Evolutionary conservation across 2,113 vertebrate genomes (phyloP), one percentile per base, ranked within the genome.

Genomic region (Cochlearius cochlearius): DNA sequence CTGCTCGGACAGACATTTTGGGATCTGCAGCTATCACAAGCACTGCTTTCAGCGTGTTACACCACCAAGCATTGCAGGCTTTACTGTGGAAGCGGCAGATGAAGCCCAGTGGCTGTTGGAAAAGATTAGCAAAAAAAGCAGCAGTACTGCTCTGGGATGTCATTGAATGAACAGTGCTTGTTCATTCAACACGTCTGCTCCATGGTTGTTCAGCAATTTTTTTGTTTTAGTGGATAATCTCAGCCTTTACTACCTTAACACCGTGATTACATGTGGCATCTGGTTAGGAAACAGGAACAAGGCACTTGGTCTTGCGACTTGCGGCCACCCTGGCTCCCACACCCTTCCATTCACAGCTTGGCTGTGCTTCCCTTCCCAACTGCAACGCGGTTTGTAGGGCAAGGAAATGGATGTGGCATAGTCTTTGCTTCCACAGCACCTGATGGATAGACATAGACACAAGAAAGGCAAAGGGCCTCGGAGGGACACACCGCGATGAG

Each of bases 381-480:
- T 58, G 32, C 34, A 38, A 50, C 0, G 0, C 43, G 13, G 39
- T 26, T 38, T 20, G 29, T 15, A 56, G 67, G n/a, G 38, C 32
- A 86, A 25, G 62, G 56, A 49, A 59, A 63, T 2, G 21, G n/a
- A 49, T 2, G 4, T 12, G 29, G 8, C 39, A 64, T 18, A n/a
- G 32, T 36, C 71, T 52, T 56, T 55, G 52, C 56, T 72, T 16
- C 67, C 56, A 30, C 1, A 39, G 50, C 30, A 66, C 34, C 10
- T 0, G 0, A 29, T 2, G 21, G 59, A 55, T 0, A 39, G 49
- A 49, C 7, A n/a, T 0, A 23, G 32, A 36, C 25, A 47, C 10
- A 15, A 10, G 47, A 80, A 64, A n/a, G 20, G 52, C 39, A 62
- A 88, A 86, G 49, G 3, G 8, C 47, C 15, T 23, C 22, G 26